Base-by-base conservation (phyloP, 2,888 invertebrate species). In the Drosophila greeni region DNA sequence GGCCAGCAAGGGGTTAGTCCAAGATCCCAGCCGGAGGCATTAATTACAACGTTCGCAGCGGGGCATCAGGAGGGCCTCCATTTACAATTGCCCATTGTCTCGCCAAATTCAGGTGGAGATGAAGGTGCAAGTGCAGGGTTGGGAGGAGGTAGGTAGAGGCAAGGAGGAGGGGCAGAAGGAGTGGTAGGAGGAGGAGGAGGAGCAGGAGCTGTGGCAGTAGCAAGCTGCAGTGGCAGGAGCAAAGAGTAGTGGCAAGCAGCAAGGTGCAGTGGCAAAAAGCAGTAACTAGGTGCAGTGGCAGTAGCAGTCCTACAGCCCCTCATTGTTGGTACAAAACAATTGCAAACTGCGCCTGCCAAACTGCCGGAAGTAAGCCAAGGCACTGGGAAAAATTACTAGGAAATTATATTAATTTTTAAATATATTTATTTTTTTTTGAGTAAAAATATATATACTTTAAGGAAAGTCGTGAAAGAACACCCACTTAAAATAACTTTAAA, bases 71-170 rank as follows among this genome's bases (percentile, higher is more conserved):
- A n/a, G n/a, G n/a, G 18, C 26, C 26, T 24, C 20, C 40, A 40
- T 20, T 47, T 69, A 70, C 79, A 82, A 82, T 77, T 81, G 83
- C 66, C 82, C 67, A 81, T 83, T 80, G 83, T 83, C 75, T 78
- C 45, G 57, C 24, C 23, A 24, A 18, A 33, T 14, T 12, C 24
- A 33, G 64, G n/a, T 36, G 24, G 16, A 37, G 43, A 39, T n/a
- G 37, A 24, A 65, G 60, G 43, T 65, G 76, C 72, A 62, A 57
- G 58, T 61, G 66, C 73, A 72, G 34, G 62, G 34, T n/a, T 37
- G 37, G 59, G 36, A n/a, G 18, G 20, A 29, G 26, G 24, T 43
- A 65, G 8, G 16, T 23, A 3, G 43, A 14, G 20, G 31, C 12
- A 16, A 37, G n/a, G n/a, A n/a, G 24, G 51, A 20, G 43, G 23